Evolutionary conservation across 2,113 vertebrate genomes (phyloP).

Genomic region (Cygnus buccinator): DNA sequence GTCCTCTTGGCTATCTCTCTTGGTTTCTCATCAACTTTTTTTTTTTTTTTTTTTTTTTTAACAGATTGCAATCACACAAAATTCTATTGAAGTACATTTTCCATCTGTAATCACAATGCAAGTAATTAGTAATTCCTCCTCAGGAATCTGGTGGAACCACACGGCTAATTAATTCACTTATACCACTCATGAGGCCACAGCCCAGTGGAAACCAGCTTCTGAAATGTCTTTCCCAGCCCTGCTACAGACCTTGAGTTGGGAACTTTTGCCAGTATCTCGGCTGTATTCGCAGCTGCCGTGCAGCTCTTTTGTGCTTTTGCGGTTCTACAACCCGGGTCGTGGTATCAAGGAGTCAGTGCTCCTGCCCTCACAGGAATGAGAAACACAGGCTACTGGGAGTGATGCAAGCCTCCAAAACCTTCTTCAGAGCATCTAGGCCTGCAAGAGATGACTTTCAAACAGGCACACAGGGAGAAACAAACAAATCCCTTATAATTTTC

Average conservation of each 20-base stretch:
- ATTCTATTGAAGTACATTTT: not conserved
- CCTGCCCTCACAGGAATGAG: not conserved
- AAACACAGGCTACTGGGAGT: not conserved
- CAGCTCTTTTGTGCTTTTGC: not conserved
- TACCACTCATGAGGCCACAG: not conserved
- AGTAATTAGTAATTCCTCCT: not conserved
- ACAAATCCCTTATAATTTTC: slow-evolving; percentile 66
- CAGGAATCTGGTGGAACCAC: not conserved
- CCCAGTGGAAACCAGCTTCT: not conserved
- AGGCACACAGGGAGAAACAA: slow-evolving; percentile 33
- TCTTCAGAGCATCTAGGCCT: not conserved
- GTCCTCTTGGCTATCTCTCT: not conserved
- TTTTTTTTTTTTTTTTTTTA: not conserved
- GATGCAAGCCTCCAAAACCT: not conserved
- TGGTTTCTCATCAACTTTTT: not conserved
- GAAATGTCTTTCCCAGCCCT: not conserved
- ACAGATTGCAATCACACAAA: not conserved
- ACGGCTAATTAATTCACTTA: slow-evolving; percentile 9
- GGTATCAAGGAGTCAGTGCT: not conserved
- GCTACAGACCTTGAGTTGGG: not conserved
- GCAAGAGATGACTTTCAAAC: slow-evolving; percentile 46
- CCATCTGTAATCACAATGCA: not conserved
- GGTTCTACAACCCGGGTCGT: not conserved
- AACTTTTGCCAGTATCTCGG: not conserved
- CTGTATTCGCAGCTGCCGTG: too few species aligned